Evolutionary conservation across 1,140 invertebrate species (phyloP).

Genomic region (Platorchestia sp.): DNA sequence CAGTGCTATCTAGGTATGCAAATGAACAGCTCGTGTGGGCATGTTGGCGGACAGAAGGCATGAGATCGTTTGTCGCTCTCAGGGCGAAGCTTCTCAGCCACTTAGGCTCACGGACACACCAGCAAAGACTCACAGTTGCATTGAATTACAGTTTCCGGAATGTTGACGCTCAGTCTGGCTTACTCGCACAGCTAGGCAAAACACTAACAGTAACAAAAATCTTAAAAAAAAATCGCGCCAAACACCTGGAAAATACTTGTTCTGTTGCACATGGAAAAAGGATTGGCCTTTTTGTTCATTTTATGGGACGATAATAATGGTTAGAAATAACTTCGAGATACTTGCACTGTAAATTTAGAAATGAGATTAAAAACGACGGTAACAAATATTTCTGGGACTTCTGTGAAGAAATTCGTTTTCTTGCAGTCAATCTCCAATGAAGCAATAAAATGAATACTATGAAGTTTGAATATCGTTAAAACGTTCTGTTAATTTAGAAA

Average conservation of each 20-base stretch:
- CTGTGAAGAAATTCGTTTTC: neutral
- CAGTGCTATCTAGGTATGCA: neutral
- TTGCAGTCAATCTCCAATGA: neutral
- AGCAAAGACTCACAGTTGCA: neutral
- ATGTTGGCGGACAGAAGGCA: neutral
- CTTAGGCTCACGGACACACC: neutral
- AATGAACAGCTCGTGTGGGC: neutral
- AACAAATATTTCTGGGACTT: neutral
- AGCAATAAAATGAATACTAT: neutral
- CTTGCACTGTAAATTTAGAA: neutral
- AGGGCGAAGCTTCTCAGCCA: neutral
- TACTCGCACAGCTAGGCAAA: neutral
- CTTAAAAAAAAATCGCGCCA: neutral
- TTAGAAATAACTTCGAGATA: neutral
- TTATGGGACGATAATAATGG: neutral
- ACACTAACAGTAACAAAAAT: neutral
- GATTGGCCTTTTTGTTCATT: neutral
- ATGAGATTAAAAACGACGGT: neutral
- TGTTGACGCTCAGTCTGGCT: neutral
- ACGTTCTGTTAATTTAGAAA: neutral
- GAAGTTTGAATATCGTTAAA: neutral
- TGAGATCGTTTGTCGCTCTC: neutral
- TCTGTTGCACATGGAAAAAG: neutral
- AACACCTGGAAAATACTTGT: neutral
- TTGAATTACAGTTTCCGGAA: neutral